Base-by-base conservation (phyloP, 1,140 invertebrate species). In the Ceratina australensis region DNA sequence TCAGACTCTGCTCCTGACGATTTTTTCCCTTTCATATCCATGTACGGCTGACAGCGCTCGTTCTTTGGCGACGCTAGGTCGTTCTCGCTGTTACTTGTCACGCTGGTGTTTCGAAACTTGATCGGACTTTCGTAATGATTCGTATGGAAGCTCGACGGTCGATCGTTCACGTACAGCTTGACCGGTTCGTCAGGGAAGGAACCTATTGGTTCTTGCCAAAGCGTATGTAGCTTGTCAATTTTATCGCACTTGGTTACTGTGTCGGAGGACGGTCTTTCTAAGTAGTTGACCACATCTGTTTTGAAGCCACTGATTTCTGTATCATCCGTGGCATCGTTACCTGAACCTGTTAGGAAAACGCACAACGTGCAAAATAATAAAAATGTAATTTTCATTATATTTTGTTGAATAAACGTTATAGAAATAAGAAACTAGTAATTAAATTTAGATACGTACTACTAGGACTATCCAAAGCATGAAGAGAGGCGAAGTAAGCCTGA, bases 401-500 rank as follows among this genome's bases (percentile, higher is more conserved):
- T 42, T 42, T 42, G n/a, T 42, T 42, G 5, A 42, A 7, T 42
- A 42, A 0, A 42, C 33, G n/a, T 42, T 42, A 3, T 22, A 56
- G 10, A 1, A 26, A 18, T 3, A 7, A 42, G 33, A 7, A 42
- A 10, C 8, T 42, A 2, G 33, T 3, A 7, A 42, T 42, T 42
- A 16, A 28, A 20, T 24, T 28, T 20, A 10, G 3, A 20, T 52
- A 89, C 86, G 87, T 74, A 91, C 90, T 89, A 24, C 20, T 85
- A 0, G 87, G 86, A 68, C 83, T 90, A 28, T 90, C 88, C 13
- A 88, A 66, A 12, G 85, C 80, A 54, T 90, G 81, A 10, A 90
- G 82, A 22, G 87, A 88, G 7, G 88, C 86, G 67, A 94, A 94
- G 78, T 95, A 95, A 3, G 93, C 92, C 72, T 93, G 92, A 91